Evolutionary conservation across 2,797 vertebrate species (phyloP), one percentile per base, ranked within the genome.

Genomic region (Sebastes iracundus): DNA sequence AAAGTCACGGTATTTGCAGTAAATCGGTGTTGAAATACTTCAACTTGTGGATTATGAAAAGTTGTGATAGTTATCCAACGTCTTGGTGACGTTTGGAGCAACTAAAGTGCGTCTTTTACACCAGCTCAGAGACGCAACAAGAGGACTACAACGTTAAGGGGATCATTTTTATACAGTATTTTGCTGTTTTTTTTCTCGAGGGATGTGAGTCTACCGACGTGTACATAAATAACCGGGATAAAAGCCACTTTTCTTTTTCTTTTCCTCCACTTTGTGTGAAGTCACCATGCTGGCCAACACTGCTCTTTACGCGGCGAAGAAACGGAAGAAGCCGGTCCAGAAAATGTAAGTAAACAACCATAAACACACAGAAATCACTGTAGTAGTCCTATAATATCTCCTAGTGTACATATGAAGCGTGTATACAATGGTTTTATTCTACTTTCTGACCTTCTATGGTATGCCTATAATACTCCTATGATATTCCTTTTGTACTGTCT

Each of bases 271-370:
- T 70, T 69, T 52, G 60, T 61, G 7, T 1, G 65, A 38, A 12
- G 5, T 53, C 80, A 90, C 16, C 77, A 96, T 96, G 95, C 79
- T 93, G 86, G 42, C 84, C 32, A 94, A 88, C 84, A 87, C 92
- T n/a, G 89, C 94, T 59, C 92, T 92, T 3, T 96, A 96, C 82
- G 96, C 96, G 1, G 93, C 75, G 25, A 96, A 96, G 92, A 96
- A 96, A 90, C 93, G 96, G 84, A 96, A 96, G 95, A 96, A 96
- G 93, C 96, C 96, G 63, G 94, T 96, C 22, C 95, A 96, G 93
- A 96, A 96, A 95, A 92, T 95, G 96, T 96, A 84, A 96, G 95
- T 94, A 6, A 25, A 49, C 35, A 4, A 16, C 20, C 13, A 1
- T 13, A 27, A 77, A 68, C 56, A 14, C 6, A 7, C 33, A 5